Conservation (phyloP, 35 echinoderm and acorn worm species). For the Hemicentrotus pulcherrimus region DNA sequence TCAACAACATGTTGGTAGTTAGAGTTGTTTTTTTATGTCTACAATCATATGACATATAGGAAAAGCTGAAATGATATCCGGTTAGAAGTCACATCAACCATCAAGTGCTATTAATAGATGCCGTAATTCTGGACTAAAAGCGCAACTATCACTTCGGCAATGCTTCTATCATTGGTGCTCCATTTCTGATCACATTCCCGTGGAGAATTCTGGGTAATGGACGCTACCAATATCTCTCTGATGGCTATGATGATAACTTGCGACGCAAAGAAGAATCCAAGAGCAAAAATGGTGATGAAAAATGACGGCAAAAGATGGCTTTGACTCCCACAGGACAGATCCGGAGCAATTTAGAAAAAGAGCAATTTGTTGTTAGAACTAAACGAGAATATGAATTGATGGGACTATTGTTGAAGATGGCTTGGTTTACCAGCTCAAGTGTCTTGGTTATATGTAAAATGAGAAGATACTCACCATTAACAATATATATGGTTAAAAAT, state of each 20-base stretch:
- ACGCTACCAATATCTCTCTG: neutral
- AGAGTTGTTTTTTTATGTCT: neutral
- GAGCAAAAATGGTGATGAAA: conserved; percentile 6
- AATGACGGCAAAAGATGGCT: neutral
- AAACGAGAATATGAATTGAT: conserved; percentile 12
- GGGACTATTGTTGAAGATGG: neutral
- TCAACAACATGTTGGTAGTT: neutral
- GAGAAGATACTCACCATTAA: neutral
- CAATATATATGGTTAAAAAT: neutral
- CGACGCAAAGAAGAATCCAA: neutral
- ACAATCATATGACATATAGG: neutral
- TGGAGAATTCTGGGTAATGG: neutral
- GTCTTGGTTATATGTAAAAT: neutral
- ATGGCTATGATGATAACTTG: neutral
- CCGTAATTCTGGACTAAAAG: conserved; percentile 21
- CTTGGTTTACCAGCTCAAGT: neutral
- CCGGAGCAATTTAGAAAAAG: conserved; percentile 8
- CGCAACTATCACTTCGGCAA: neutral
- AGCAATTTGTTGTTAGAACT: conserved; percentile 11
- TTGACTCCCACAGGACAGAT: neutral
- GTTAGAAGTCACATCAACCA: neutral
- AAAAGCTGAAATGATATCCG: neutral
- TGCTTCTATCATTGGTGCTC: neutral
- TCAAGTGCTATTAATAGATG: neutral
- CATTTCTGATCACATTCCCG: neutral